Conservation (phyloP, 2,113 vertebrate species). For the Balaenoptera acutorostrata region DNA sequence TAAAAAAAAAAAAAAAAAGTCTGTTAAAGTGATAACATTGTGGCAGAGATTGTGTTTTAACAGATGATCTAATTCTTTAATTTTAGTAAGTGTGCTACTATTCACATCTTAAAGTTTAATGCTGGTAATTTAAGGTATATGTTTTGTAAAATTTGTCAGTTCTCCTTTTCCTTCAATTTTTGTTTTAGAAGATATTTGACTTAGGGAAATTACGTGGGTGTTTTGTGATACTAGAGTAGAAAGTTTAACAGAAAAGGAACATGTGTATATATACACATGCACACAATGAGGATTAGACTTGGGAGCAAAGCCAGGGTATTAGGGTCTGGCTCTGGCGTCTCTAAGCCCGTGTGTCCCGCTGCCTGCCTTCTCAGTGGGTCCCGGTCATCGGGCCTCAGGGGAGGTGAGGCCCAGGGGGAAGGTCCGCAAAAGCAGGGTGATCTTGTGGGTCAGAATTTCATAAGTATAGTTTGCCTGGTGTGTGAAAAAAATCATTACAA, state of each 20-base stretch:
- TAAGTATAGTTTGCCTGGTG: neutral
- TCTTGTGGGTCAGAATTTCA: slow-evolving; percentile 51
- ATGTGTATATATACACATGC: fast-evolving
- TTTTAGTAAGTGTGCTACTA: neutral
- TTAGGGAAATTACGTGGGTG: neutral
- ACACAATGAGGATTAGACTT: neutral
- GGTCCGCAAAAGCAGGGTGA: slow-evolving; percentile 67
- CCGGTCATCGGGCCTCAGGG: slow-evolving; percentile 57
- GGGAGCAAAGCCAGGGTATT: slow-evolving; percentile 73
- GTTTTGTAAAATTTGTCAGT: neutral
- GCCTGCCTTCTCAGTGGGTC: slow-evolving; percentile 52
- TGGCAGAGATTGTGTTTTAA: neutral
- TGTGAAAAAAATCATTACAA: neutral
- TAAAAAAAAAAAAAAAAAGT: neutral
- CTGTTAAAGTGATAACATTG: neutral
- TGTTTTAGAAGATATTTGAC: neutral
- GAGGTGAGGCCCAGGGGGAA: slow-evolving; percentile 60
- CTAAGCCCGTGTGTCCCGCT: slow-evolving; percentile 52
- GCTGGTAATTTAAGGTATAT: neutral
- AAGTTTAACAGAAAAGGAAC: neutral
- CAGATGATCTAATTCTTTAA: neutral
- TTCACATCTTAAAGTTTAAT: neutral
- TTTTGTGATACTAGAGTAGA: neutral
- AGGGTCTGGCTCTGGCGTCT: slow-evolving; percentile 45
- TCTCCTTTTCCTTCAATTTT: neutral